These are phyloP conservation scores for Glyphotaelius pellucidus DNA, from an alignment of 2,888 invertebrate genomes.

Conservation along the genomic window DNA sequence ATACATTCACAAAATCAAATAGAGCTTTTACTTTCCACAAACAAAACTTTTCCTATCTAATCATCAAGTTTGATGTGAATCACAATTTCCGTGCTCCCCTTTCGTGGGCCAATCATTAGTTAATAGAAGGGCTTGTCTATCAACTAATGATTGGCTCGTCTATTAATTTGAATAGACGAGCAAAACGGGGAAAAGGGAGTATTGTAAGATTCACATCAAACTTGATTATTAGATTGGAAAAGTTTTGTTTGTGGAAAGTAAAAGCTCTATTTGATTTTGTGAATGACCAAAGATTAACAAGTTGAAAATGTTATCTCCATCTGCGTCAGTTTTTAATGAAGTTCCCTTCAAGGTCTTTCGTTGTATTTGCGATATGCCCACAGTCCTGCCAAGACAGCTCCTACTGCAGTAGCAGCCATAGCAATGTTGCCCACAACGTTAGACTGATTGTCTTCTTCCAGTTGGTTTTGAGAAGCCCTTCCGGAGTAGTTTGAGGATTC, in stretches of 20 bases:
- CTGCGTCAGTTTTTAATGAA: not conserved
- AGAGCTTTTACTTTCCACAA: not conserved
- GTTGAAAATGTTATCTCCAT: not conserved
- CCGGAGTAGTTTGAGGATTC: not conserved
- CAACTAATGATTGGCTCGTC: too few relatives aligned
- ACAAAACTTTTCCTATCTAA: not conserved
- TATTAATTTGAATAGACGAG: too few relatives aligned
- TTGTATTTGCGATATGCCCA: not conserved
- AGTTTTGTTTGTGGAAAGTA: not conserved
- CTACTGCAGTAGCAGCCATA: not conserved
- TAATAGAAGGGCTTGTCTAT: too few relatives aligned
- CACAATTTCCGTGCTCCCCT: too few relatives aligned
- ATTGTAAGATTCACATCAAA: too few relatives aligned
- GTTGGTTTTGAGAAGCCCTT: not conserved
- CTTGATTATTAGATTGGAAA: not conserved
- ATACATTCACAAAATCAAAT: not conserved
- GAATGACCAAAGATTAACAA: too few relatives aligned
- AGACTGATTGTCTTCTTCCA: not conserved
- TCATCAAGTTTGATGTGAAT: too few relatives aligned
- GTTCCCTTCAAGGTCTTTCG: not conserved
- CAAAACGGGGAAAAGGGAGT: too few relatives aligned
- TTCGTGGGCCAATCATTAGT: too few relatives aligned
- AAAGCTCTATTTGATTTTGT: not conserved
- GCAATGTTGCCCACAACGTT: not conserved
- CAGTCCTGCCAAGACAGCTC: not conserved